Base-by-base conservation (phyloP, 1,140 invertebrate genomes). In the Drosophila miranda region DNA sequence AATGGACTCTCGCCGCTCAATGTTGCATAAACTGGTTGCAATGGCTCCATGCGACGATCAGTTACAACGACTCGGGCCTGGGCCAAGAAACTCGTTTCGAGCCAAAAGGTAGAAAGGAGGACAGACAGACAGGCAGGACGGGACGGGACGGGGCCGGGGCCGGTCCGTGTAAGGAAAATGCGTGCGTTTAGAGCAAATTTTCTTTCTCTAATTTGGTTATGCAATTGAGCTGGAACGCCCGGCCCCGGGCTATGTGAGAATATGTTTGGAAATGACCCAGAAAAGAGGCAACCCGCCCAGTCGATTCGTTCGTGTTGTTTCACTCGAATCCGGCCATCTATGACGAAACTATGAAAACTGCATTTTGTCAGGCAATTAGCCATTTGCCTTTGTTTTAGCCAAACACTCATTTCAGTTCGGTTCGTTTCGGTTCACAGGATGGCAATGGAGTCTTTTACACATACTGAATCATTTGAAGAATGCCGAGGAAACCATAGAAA, bases 11-110 rank as follows among this genome's bases (percentile, higher is more conserved):
- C 66, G 66, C 11, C 34, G 66, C 66, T 69, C 50, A 68, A 69
- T 69, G 69, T 78, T 77, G 79, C 79, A 73, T 49, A 82, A 82
- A 82, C 78, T 83, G 78, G 78, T 82, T 78, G 69, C 74, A 57
- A 21, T 30, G 57, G 45, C 46, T 3, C 13, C 6, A 23, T 34
- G 50, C 42, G 44, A 28, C 66, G 42, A 70, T 79, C 64, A 59
- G 71, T 64, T 58, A 78, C 77, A 68, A 80, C 76, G 70, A 78
- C 75, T 19, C 7, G 8, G 44, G 19, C 61, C 50, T 58, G 70
- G 28, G 50, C 34, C 7, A 11, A 45, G 19, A 70, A 79, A 79
- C 64, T 58, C 8, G 76, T 70, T 74, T 41, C 23, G 48, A 34
- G 4, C 38, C 30, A 23, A 16, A 28, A 26, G 9, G n/a, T 28